phyloP scores from a whole-genome alignment of 1,140 invertebrate species.

The Capitella teleta region DNA sequence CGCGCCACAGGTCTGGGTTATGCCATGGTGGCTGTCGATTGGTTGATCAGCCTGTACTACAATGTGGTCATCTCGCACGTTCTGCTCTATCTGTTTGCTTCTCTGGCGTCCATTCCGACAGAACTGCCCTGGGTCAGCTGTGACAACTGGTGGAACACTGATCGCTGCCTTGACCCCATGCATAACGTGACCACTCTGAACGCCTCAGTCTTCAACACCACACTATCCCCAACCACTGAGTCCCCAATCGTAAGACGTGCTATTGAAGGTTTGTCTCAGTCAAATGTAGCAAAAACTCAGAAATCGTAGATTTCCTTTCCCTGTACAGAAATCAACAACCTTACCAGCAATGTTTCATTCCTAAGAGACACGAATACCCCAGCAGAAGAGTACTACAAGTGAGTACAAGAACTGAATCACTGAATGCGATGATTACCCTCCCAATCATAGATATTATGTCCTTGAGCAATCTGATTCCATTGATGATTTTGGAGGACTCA shows the following conservation, averaged over 20 bases:
- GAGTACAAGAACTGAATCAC: background rate
- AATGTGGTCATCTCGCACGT: slow-evolving; percentile 97
- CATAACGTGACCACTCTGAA: background rate
- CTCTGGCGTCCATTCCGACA: slow-evolving; percentile 21
- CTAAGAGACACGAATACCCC: background rate
- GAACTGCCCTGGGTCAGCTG: slow-evolving; percentile 88
- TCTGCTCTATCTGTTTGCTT: slow-evolving; percentile 71
- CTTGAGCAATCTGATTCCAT: slow-evolving; percentile 51
- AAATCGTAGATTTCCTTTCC: no score
- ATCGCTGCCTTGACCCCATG: background rate
- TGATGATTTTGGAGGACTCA: slow-evolving; percentile 73
- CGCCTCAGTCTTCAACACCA: no score
- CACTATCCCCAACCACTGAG: no score
- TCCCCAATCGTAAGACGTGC: no score
- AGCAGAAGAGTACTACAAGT: slow-evolving; percentile 9
- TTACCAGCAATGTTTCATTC: no score
- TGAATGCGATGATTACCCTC: background rate
- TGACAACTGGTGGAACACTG: slow-evolving; percentile 85
- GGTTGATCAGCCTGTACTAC: slow-evolving; percentile 56
- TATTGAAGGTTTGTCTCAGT: no score
- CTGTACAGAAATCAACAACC: no score
- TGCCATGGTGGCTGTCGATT: slow-evolving; percentile 6
- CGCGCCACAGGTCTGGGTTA: slow-evolving; percentile 1
- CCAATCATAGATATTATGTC: slow-evolving; percentile 11
- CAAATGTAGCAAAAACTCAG: no score